These are phyloP conservation scores for Drosophila melanica DNA, from an alignment of 1,140 invertebrate species.

Conservation along the genomic window DNA sequence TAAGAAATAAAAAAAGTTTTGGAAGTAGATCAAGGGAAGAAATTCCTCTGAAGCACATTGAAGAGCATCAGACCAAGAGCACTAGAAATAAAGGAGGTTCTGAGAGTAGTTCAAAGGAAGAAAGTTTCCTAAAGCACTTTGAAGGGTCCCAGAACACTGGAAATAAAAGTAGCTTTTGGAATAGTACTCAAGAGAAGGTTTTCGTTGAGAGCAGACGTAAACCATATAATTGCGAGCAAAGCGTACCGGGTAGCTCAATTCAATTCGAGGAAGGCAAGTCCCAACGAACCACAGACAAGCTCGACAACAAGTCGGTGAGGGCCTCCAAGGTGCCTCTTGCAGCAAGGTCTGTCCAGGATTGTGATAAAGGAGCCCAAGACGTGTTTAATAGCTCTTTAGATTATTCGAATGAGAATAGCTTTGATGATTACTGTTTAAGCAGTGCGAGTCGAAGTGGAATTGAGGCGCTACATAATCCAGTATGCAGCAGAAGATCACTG, in stretches of 20 bases:
- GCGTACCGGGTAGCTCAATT: neutral
- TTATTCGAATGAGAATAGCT: neutral
- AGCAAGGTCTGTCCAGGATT: neutral
- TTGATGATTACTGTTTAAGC: constrained; percentile 8
- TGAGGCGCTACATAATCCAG: neutral
- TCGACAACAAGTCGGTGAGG: neutral
- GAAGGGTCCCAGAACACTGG: no score
- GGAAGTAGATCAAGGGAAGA: neutral
- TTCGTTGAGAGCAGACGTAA: neutral
- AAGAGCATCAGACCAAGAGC: neutral
- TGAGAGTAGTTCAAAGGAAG: no score
- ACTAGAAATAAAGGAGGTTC: neutral
- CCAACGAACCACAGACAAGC: neutral
- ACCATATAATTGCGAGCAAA: neutral
- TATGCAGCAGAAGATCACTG: constrained; percentile 14
- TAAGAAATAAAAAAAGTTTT: neutral
- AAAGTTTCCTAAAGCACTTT: no score
- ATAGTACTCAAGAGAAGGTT: no score
- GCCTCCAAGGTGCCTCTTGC: neutral
- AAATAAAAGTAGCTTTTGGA: no score
- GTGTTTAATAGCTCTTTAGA: neutral
- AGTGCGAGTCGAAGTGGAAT: constrained; percentile 20
- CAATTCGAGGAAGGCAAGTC: neutral
- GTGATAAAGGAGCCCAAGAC: neutral
- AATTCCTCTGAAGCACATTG: neutral